Evolutionary conservation across 1,140 invertebrate genomes (phyloP).

Genomic region (Zaprionus ghesquierei): DNA sequence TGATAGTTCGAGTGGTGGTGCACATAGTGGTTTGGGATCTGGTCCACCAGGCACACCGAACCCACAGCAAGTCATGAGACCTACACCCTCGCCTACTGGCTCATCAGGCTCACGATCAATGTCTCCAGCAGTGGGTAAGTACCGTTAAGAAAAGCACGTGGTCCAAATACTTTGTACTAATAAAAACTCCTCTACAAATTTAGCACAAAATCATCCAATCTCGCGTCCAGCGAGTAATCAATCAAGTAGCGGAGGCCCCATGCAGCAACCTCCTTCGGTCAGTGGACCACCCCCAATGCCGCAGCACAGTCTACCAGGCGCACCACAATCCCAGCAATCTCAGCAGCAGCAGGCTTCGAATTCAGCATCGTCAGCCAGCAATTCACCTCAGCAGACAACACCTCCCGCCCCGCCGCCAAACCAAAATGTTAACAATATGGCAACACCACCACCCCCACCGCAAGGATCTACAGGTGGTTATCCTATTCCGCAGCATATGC

Average conservation of each 20-base stretch:
- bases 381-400: constrained; percentile 76
- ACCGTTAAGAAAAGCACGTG: neutral
- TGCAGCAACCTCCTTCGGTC: constrained; percentile 84
- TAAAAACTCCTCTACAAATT: neutral
- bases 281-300: constrained; percentile 89
- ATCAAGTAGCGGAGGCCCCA: constrained; percentile 85
- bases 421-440: constrained; percentile 82
- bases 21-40: constrained; percentile 89
- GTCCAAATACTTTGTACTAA: neutral
- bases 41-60: constrained; percentile 88
- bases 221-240: constrained; percentile 93
- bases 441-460: constrained; percentile 83
- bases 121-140: constrained; percentile 96
- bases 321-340: constrained; percentile 73
- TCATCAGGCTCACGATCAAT: constrained; percentile 95
- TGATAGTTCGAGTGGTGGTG: constrained; percentile 87
- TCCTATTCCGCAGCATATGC: constrained; percentile 79
- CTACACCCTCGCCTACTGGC: constrained; percentile 95
- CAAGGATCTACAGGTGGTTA: constrained; percentile 68
- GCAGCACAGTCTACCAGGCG: constrained; percentile 54
- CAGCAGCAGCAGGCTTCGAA: constrained; percentile 78
- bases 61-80: constrained; percentile 88
- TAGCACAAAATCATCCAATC: constrained; percentile 80
- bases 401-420: constrained; percentile 84
- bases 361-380: constrained; percentile 75